These are phyloP conservation scores for Polyergus mexicanus DNA, from an alignment of 1,140 invertebrate genomes.

Conservation along the genomic window DNA sequence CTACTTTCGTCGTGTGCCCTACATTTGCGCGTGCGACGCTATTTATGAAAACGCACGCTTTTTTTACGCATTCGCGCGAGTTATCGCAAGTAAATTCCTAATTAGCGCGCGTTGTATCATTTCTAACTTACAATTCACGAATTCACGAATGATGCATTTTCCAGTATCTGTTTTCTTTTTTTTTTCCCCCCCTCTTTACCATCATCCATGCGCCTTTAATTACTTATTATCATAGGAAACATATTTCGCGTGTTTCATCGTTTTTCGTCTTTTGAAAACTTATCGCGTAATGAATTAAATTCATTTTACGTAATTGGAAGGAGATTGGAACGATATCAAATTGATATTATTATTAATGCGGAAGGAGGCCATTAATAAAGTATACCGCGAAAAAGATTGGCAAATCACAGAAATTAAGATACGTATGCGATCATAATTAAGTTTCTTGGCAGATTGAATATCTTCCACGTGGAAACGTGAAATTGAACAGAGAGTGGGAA, in stretches of 20 bases:
- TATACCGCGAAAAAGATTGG: not conserved
- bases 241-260: not conserved
- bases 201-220: constrained; percentile 50
- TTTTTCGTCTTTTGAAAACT: not conserved
- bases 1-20: constrained; percentile 32
- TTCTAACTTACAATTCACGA: not conserved
- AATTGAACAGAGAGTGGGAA: constrained; percentile 1
- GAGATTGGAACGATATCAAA: constrained; percentile 6
- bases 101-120: not conserved
- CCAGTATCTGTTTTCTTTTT: not conserved
- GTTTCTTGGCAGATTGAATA: not conserved
- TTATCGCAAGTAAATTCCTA: not conserved
- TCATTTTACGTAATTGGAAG: not conserved
- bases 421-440: not conserved
- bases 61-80: not conserved
- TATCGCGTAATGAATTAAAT: not conserved
- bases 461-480: not conserved
- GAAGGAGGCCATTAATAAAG: not conserved
- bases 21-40: constrained; percentile 16
- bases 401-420: not conserved
- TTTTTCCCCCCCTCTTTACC: too few species aligned
- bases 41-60: not conserved
- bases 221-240: too few species aligned
- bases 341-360: not conserved
- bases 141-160: not conserved